phyloP scores from a whole-genome alignment of 2,888 invertebrate genomes.

The Erpobdella octoculata region DNA sequence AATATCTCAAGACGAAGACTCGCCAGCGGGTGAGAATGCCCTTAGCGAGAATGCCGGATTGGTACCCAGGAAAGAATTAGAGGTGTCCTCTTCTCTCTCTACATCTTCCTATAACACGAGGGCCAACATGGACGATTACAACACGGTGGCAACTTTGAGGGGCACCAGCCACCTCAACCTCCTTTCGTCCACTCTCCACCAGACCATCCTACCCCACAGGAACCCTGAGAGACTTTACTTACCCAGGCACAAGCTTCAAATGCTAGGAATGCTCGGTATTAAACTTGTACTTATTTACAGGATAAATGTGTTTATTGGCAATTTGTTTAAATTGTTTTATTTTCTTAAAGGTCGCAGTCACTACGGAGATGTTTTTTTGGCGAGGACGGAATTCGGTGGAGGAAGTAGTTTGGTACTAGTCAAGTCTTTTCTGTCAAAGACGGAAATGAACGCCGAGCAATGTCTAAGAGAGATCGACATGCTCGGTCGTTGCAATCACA shows the following conservation, averaged over 20 bases:
- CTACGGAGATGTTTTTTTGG: conserved; percentile 81
- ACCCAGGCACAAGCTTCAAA: conserved; percentile 65
- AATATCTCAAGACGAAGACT: background rate
- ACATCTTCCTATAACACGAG: conserved; percentile 25
- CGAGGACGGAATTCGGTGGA: conserved; percentile 56
- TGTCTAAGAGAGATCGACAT: conserved; percentile 82
- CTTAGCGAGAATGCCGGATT: conserved; percentile 16
- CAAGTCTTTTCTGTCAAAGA: conserved; percentile 48
- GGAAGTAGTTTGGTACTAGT: conserved; percentile 49
- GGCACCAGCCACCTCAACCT: conserved; percentile 20
- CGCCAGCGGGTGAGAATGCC: background rate
- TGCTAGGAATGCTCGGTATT: conserved; percentile 56
- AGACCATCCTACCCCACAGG: conserved; percentile 22
- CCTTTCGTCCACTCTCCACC: conserved; percentile 19
- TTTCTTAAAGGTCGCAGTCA: conserved; percentile 82
- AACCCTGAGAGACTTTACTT: conserved; percentile 62
- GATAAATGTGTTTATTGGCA: too few species aligned
- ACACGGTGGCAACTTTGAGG: conserved; percentile 19
- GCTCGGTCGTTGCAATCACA: conserved; percentile 65
- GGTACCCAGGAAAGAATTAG: conserved; percentile 22
- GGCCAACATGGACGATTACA: conserved; percentile 19
- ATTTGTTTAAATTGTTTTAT: too few species aligned
- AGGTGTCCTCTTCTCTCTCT: conserved; percentile 19
- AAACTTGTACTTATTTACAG: background rate
- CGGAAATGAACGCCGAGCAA: conserved; percentile 56